A percentile compares a stretch with the other conserved stretches of the same genome.
Evolutionary conservation across 2,797 vertebrate genomes (phyloP).

Genomic region (Chaunax sp.): DNA sequence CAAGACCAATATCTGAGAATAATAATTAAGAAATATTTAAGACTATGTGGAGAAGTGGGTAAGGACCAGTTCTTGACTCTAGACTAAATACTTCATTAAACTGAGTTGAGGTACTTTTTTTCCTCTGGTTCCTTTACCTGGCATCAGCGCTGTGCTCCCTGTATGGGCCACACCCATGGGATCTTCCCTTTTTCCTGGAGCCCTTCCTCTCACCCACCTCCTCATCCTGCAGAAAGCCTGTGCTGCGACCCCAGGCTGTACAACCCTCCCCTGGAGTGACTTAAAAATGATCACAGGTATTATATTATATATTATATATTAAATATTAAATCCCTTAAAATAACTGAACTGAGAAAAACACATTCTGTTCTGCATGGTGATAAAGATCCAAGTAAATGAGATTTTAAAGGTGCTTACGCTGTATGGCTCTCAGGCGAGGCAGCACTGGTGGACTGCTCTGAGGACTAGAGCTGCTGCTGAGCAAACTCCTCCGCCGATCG

Average conservation of each 20-base stretch:
- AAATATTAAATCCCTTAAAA: no score
- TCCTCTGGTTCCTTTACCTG: slow-evolving; percentile 75
- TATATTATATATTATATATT: no score
- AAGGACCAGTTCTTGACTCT: background rate
- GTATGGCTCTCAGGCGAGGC: slow-evolving; percentile 96
- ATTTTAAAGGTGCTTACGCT: slow-evolving; percentile 84
- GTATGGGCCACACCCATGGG: slow-evolving; percentile 85
- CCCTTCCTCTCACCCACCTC: slow-evolving; percentile 90
- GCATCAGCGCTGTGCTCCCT: slow-evolving; percentile 91
- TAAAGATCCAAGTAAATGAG: background rate
- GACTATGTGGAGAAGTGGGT: background rate
- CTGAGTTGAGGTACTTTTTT: background rate
- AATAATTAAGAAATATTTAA: no score
- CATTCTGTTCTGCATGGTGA: background rate
- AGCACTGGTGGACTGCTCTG: slow-evolving; percentile 93
- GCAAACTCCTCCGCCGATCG: slow-evolving; percentile 92
- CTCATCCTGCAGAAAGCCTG: slow-evolving; percentile 86
- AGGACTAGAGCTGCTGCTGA: slow-evolving; percentile 91
- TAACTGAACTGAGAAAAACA: background rate
- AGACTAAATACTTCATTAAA: background rate
- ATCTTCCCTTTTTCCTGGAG: slow-evolving; percentile 91
- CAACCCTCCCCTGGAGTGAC: slow-evolving; percentile 91
- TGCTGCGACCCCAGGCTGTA: slow-evolving; percentile 86
- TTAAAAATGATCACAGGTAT: no score
- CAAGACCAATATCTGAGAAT: no score